Base-by-base conservation (phyloP, 2,797 vertebrate genomes). In the Ceyx erithaca region DNA sequence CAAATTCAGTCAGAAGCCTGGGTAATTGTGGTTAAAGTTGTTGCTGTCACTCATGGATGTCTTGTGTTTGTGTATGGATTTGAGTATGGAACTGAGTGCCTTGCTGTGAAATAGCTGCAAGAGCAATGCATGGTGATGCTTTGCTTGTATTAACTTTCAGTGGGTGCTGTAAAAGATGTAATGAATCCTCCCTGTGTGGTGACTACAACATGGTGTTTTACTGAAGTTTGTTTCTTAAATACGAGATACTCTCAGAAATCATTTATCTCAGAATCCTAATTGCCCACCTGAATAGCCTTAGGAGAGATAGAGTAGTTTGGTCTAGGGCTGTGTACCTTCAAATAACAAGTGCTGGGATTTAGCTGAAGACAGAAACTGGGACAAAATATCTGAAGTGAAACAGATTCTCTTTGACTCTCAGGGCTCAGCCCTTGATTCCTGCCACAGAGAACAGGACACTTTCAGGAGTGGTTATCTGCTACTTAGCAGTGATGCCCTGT, bases 151-250 rank as follows among this genome's bases (percentile, higher is more conserved):
- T 48, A 62, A 9, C 55, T 66, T 85, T 85, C 61, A 71, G 14
- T 18, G 9, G 81, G 72, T 81, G 48, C 78, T 92, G 63, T 82
- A 80, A 86, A 82, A 67, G 8, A 43, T 33, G 66, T 94, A 87
- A 91, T 85, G 49, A 92, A 93, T 95, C 84, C 62, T 90, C 76
- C 80, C 58, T 8, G 61, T 83, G 15, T 61, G 35, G 79, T 55
- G 59, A 59, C 78, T 90, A 55, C 16, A 92, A 30, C 35, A 64
- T 93, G 80, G 80, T 85, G 19, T 82, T 93, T 95, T 90, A 54
- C 58, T 37, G 40, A 86, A 95, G 68, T 14, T 80, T 70, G 9
- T 43, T 85, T 75, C 51, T 76, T 80, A 90, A 93, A 90, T 70
- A 41, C 68, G 55, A 73, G 69, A 33, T 71, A 9, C n/a, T 85